These are phyloP conservation scores for Callinectes sapidus DNA, from an alignment of 2,888 invertebrate species.

Conservation along the genomic window DNA sequence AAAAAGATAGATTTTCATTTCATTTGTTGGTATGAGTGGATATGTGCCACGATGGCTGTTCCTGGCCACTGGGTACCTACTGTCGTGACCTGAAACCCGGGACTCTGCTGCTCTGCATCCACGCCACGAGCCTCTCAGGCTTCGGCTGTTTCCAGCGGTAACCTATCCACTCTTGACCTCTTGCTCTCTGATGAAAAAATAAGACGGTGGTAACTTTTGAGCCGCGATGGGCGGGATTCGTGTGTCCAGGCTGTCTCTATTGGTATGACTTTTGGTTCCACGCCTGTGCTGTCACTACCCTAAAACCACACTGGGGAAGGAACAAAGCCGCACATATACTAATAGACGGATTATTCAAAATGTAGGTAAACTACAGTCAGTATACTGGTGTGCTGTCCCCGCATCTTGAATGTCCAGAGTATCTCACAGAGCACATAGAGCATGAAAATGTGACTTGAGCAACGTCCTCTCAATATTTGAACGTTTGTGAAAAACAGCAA, in stretches of 20 bases:
- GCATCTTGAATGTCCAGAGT: neutral
- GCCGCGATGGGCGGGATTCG: neutral
- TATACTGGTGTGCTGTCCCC: neutral
- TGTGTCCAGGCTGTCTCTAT: neutral
- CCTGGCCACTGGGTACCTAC: neutral
- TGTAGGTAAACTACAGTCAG: neutral
- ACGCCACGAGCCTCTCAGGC: neutral
- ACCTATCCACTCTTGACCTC: neutral
- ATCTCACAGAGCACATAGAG: neutral
- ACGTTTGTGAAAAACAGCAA: neutral
- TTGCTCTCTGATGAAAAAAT: neutral
- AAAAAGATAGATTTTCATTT: neutral
- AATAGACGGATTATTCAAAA: neutral
- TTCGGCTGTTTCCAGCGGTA: neutral
- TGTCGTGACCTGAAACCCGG: neutral
- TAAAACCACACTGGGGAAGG: neutral
- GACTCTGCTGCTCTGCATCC: neutral
- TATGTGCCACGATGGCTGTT: neutral
- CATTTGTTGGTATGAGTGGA: neutral
- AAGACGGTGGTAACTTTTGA: neutral
- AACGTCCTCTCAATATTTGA: neutral
- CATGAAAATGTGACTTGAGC: conserved; percentile 2
- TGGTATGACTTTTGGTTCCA: neutral
- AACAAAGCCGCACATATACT: neutral
- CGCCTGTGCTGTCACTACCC: neutral